Conservation (phyloP, 2,888 invertebrate species). For the Nephrocerus scutellatus region DNA sequence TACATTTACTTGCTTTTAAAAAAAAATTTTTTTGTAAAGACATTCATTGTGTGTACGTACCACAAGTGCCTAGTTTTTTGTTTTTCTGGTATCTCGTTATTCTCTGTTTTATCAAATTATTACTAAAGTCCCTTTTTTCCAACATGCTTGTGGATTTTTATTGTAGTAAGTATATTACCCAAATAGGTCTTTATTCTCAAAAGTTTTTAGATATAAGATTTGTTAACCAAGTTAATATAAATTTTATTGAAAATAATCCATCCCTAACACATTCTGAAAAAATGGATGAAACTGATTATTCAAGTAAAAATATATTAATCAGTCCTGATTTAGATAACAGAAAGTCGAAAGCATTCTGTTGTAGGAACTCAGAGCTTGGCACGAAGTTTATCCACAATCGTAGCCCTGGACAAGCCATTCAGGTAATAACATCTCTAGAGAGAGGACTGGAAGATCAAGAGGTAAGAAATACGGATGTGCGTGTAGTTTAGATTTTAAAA, state of each 20-base stretch:
- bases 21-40: too few relatives aligned
- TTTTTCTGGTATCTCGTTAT: conserved; percentile 2
- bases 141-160: too few relatives aligned
- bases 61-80: too few relatives aligned
- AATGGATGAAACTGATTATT: conserved; percentile 45
- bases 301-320: conserved; percentile 36
- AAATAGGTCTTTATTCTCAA: conserved; percentile 28
- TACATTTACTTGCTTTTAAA: too few relatives aligned
- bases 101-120: neutral
- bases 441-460: conserved; percentile 13
- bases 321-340: conserved; percentile 43
- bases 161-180: conserved; percentile 44
- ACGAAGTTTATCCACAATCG: conserved; percentile 31
- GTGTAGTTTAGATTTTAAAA: too few relatives aligned
- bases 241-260: conserved; percentile 48
- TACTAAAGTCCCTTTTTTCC: neutral
- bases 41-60: too few relatives aligned
- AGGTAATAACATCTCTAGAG: conserved; percentile 53
- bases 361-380: conserved; percentile 31
- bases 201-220: conserved; percentile 11
- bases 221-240: conserved; percentile 24
- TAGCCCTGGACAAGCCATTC: conserved; percentile 67
- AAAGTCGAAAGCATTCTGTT: conserved; percentile 43
- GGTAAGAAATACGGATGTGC: too few relatives aligned
- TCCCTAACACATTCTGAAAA: conserved; percentile 27